Percentiles rank a stretch among this genome's conserved stretches.
Evolutionary conservation across 2,888 invertebrate genomes (phyloP).

Genomic region (Drosophila sordidapex): DNA sequence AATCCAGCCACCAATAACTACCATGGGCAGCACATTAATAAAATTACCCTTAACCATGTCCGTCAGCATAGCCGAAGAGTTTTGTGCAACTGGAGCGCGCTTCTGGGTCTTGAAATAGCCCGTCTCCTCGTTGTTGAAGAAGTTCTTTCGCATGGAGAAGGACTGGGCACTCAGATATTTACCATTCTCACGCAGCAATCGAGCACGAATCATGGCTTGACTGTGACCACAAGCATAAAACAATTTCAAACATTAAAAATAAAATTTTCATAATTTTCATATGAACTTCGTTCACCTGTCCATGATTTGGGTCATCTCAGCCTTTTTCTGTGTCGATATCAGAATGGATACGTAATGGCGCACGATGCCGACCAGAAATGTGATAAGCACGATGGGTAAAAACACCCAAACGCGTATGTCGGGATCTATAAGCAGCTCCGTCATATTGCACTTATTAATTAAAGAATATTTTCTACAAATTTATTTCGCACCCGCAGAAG

Average conservation of each 20-base stretch:
- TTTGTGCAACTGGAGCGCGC: constrained; percentile 92
- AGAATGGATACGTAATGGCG: constrained; percentile 98
- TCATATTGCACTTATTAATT: constrained; percentile 86
- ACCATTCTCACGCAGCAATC: constrained; percentile 97
- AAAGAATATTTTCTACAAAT: constrained; percentile 34
- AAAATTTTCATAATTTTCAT: not conserved
- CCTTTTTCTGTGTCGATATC: constrained; percentile 97
- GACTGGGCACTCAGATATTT: constrained; percentile 96
- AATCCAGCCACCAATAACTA: constrained; percentile 99
- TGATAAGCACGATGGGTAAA: constrained; percentile 98
- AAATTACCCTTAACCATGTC: constrained; percentile 99
- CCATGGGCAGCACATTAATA: constrained; percentile 99
- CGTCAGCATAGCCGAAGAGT: constrained; percentile 99
- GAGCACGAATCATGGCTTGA: constrained; percentile 97
- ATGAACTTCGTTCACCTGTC: constrained; percentile 89
- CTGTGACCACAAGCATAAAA: constrained; percentile 85
- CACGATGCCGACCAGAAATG: constrained; percentile 98
- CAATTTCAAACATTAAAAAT: not conserved
- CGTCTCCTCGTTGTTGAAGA: constrained; percentile 96
- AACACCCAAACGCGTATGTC: constrained; percentile 99
- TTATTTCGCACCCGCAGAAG: constrained; percentile 32
- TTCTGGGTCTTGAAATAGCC: constrained; percentile 98
- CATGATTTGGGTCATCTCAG: constrained; percentile 96
- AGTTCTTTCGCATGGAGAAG: constrained; percentile 97
- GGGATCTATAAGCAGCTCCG: constrained; percentile 97